Evolutionary conservation across 1,140 invertebrate genomes (phyloP), one percentile per base, ranked within the genome.

Genomic region (Drosophila prosaltans): DNA sequence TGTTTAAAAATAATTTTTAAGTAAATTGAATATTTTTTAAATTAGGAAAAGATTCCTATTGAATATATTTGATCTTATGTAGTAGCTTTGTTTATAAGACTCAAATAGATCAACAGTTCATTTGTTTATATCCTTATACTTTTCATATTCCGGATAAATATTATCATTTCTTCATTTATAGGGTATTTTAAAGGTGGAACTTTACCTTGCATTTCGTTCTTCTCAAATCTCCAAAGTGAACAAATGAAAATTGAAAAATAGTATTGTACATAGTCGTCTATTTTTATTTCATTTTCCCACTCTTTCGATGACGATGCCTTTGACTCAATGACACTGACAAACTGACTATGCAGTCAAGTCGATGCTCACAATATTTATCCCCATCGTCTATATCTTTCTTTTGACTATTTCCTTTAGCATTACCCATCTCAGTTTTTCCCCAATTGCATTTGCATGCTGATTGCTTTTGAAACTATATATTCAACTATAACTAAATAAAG

Each of bases 371-470:
- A 71, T 84, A 84, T 69, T 58, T 72, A 55, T 67, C 51, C 54
- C 48, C 3, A 1, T 10, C 8, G n/a, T 59, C 9, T 26, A 6
- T 26, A 21, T 30, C 30, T 54, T 16, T 59, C 63, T 36, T 36
- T 32, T 36, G 8, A 32, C 54, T 30, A 30, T 30, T 30, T 30
- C 28, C 28, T 70, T 55, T 24, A 8, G 11, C 60, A 28, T 43
- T 45, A 40, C 60, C 45, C 45, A 16, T 45, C 40, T 62, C 40
- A 16, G 9, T 59, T 51, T 76, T 51, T 51, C 6, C 61, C 39
- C 82, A 74, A 79, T 41, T 80, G 83, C 75, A 88, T 86, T 86
- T 88, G 72, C 75, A 85, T 85, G 72, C 72, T 72, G 72, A 85
- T 82, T 88, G 83, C 83, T 45, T 77, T 78, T 65, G 59, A 11